phyloP scores from a whole-genome alignment of 2,888 invertebrate species.

The Xylophagus ater region DNA sequence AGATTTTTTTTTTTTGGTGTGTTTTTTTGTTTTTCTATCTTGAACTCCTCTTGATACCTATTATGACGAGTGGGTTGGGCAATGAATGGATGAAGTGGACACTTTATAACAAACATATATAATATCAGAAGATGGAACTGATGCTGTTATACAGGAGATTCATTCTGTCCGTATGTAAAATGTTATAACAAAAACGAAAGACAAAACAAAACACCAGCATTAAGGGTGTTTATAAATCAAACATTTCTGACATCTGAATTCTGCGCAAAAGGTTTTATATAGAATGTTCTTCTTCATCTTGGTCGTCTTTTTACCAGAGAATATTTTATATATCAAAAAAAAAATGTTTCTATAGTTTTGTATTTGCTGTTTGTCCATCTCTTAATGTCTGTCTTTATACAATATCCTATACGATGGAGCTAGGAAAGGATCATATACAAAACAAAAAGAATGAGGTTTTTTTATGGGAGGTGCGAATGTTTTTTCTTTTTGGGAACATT shows the following conservation, averaged over 20 bases:
- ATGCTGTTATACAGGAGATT: no score
- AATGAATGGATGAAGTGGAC: no score
- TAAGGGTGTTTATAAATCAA: slow-evolving; percentile 22
- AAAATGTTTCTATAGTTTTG: background rate
- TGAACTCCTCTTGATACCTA: no score
- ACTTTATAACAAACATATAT: no score
- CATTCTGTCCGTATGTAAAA: slow-evolving; percentile 16
- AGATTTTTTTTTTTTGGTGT: no score
- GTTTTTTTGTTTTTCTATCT: no score
- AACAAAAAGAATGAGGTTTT: slow-evolving; percentile 2
- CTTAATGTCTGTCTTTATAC: slow-evolving; percentile 10
- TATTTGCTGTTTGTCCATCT: background rate
- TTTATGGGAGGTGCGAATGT: slow-evolving; percentile 7
- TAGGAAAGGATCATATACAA: slow-evolving; percentile 3
- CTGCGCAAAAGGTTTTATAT: slow-evolving; percentile 20
- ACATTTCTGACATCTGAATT: slow-evolving; percentile 22
- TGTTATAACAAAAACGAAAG: no score
- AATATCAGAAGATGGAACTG: no score
- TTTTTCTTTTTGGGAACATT: slow-evolving; percentile 1
- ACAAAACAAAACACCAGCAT: slow-evolving; percentile 18
- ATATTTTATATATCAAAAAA: background rate
- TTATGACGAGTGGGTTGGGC: no score
- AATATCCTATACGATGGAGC: slow-evolving; percentile 5
- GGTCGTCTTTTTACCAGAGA: background rate
- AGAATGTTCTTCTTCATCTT: slow-evolving; percentile 6